Evolutionary conservation across 2,797 vertebrate species (phyloP).

Genomic region (Ceryle rudis): DNA sequence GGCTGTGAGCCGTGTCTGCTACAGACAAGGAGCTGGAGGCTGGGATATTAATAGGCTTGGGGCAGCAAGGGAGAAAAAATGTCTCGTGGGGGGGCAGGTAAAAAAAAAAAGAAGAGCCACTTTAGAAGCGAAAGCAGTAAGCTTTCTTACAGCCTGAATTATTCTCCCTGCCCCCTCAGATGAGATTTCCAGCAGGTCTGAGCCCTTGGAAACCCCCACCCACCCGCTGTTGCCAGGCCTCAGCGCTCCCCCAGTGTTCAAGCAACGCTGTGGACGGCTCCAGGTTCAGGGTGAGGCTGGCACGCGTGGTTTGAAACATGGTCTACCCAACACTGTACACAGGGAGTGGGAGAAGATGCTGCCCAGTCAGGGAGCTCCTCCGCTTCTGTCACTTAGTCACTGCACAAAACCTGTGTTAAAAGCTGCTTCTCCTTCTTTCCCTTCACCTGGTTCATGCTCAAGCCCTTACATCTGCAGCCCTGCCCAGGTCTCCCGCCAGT

Average conservation of each 20-base stretch:
- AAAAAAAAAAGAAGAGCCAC: not conserved
- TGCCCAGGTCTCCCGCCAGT: not conserved
- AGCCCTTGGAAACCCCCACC: not conserved
- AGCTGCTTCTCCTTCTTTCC: not conserved
- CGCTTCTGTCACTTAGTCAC: not conserved
- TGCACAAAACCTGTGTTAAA: not conserved
- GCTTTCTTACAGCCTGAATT: not conserved
- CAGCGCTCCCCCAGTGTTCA: not conserved
- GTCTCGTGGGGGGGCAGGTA: not conserved
- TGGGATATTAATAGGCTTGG: constrained; percentile 8
- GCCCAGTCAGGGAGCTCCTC: not conserved
- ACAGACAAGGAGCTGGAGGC: not conserved
- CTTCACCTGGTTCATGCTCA: not conserved
- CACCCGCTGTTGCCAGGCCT: not conserved
- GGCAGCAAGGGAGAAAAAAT: constrained; percentile 29
- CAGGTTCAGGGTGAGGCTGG: not conserved
- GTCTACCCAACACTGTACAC: not conserved
- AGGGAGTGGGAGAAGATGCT: not conserved
- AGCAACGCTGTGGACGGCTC: rapidly evolving
- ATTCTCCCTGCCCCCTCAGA: not conserved
- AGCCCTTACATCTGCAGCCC: not conserved
- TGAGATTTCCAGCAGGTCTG: not conserved
- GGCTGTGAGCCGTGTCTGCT: not conserved
- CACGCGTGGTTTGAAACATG: rapidly evolving
- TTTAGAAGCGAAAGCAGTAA: not conserved